These are phyloP conservation scores for Proisotoma minuta DNA, from an alignment of 2,888 invertebrate genomes.

Conservation along the genomic window DNA sequence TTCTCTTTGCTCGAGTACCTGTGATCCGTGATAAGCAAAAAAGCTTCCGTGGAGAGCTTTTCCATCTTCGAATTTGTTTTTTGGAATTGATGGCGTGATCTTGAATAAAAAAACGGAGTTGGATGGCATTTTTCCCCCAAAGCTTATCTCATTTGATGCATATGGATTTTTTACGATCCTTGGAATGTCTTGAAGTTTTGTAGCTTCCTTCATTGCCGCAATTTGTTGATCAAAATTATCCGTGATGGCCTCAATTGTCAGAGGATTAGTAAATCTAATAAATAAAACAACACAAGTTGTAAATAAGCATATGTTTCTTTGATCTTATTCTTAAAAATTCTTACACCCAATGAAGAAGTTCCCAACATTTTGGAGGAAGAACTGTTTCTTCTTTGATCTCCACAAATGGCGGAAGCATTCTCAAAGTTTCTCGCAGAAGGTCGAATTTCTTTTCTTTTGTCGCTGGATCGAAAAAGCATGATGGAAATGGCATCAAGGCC, in stretches of 20 bases:
- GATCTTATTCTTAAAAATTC: background rate
- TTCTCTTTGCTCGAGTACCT: too few species aligned
- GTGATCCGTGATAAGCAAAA: slow-evolving; percentile 74
- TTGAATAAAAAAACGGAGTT: background rate
- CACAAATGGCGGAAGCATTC: background rate
- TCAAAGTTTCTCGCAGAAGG: background rate
- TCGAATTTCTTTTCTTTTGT: background rate
- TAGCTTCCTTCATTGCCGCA: background rate
- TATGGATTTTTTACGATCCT: background rate
- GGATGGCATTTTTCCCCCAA: too few species aligned
- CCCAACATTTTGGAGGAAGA: background rate
- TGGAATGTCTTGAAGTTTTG: background rate
- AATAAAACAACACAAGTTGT: background rate
- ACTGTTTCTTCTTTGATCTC: background rate
- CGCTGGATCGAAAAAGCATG: background rate
- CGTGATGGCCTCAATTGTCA: slow-evolving; percentile 2
- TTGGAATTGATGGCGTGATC: background rate
- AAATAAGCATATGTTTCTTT: too few species aligned
- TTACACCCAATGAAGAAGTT: slow-evolving; percentile 2
- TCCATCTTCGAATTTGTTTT: background rate
- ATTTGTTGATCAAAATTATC: background rate
- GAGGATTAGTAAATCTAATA: background rate
- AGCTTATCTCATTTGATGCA: too few species aligned
- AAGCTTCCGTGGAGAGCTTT: slow-evolving; percentile 57
- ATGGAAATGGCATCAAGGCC: background rate